Evolutionary conservation across 1,140 invertebrate genomes (phyloP).

Genomic region (Sitobion miscanthi): DNA sequence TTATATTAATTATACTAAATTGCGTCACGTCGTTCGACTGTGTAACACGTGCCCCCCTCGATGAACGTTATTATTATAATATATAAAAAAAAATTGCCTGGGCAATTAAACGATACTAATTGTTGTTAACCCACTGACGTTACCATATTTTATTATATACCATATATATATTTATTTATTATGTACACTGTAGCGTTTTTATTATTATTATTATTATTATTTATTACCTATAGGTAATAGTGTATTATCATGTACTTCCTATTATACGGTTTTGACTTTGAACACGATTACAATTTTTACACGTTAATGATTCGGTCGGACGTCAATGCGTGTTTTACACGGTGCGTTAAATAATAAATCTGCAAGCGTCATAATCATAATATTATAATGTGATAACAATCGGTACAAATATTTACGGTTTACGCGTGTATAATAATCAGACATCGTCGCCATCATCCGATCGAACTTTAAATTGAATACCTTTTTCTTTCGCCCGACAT

Average conservation of each 20-base stretch:
- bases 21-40: background rate
- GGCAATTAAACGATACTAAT: background rate
- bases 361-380: background rate
- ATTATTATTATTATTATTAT: too few species aligned
- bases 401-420: background rate
- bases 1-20: background rate
- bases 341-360: constrained; percentile 5
- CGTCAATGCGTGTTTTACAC: background rate
- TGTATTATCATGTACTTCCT: background rate
- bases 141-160: background rate
- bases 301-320: background rate
- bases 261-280: constrained; percentile 31
- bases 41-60: background rate
- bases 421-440: background rate
- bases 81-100: background rate
- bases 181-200: background rate
- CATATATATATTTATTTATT: background rate
- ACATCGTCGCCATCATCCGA: background rate
- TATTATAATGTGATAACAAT: background rate
- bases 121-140: background rate
- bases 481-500: background rate
- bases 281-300: constrained; percentile 1
- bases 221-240: background rate
- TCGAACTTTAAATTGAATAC: constrained; percentile 3
- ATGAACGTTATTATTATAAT: background rate